Evolutionary conservation across 2,888 invertebrate species (phyloP).

Genomic region (Parnassius apollo): DNA sequence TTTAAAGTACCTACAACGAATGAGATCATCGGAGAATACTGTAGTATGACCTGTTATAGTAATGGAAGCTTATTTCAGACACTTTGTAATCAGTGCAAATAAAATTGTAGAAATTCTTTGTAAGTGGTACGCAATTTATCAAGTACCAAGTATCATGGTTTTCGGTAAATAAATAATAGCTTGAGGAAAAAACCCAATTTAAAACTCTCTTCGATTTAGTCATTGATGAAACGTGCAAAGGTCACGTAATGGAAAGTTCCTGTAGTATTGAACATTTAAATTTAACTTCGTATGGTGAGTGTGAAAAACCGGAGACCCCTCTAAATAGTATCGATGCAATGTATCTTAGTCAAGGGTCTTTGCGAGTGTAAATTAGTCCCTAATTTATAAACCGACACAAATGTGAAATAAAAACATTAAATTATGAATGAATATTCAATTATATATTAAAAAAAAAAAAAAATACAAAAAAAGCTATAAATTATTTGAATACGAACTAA

Average conservation of each 20-base stretch:
- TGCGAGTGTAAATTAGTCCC: too few species aligned
- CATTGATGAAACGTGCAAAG: not conserved
- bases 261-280: not conserved
- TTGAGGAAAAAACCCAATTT: conserved; percentile 16
- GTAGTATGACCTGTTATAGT: conserved; percentile 32
- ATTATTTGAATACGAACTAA: too few species aligned
- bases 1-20: conserved; percentile 34
- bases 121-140: conserved; percentile 30
- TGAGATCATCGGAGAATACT: conserved; percentile 41
- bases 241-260: conserved; percentile 11
- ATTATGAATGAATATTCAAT: too few species aligned
- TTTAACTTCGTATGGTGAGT: too few species aligned
- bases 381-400: too few species aligned
- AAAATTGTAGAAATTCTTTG: conserved; percentile 35
- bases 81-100: conserved; percentile 12
- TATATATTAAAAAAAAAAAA: too few species aligned
- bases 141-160: not conserved
- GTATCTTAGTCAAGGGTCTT: too few species aligned
- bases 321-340: too few species aligned
- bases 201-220: conserved; percentile 12
- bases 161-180: conserved; percentile 13
- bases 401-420: too few species aligned
- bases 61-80: conserved; percentile 34
- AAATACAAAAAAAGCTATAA: too few species aligned
- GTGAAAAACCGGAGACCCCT: too few species aligned